Evolutionary conservation across 1,140 invertebrate genomes (phyloP).

Genomic region (Polypedilum pembai): DNA sequence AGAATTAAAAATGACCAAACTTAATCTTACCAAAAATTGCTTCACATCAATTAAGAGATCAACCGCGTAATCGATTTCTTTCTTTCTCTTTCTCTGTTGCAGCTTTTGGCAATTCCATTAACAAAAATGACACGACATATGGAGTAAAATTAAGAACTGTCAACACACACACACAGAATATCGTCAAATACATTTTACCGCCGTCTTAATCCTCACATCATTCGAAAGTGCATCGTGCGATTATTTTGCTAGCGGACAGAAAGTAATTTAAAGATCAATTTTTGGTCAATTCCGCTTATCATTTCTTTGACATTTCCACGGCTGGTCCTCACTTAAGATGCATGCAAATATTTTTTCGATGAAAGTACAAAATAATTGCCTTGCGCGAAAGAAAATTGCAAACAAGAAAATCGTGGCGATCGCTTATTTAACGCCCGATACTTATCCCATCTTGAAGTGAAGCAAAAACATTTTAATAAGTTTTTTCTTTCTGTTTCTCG

Average conservation of each 20-base stretch:
- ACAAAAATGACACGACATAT: not conserved
- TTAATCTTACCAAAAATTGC: too few species aligned
- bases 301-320: not conserved
- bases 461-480: not conserved
- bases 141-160: not conserved
- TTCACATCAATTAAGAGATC: not conserved
- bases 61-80: not conserved
- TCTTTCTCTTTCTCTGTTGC: not conserved
- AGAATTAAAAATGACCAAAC: too few species aligned
- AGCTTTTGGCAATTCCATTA: not conserved
- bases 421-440: not conserved
- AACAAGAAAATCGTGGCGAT: not conserved
- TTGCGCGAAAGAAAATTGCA: not conserved
- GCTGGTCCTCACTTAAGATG: not conserved
- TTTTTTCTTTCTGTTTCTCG: not conserved
- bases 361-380: too few species aligned
- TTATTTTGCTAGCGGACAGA: not conserved
- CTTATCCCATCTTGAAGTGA: not conserved
- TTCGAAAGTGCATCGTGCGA: not conserved
- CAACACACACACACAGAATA: not conserved
- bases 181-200: not conserved
- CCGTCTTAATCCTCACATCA: not conserved
- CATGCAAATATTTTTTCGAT: not conserved
- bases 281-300: not conserved
- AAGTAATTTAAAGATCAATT: not conserved